These are phyloP conservation scores for Ooceraea biroi DNA, from an alignment of 1,140 invertebrate genomes.

Conservation along the genomic window DNA sequence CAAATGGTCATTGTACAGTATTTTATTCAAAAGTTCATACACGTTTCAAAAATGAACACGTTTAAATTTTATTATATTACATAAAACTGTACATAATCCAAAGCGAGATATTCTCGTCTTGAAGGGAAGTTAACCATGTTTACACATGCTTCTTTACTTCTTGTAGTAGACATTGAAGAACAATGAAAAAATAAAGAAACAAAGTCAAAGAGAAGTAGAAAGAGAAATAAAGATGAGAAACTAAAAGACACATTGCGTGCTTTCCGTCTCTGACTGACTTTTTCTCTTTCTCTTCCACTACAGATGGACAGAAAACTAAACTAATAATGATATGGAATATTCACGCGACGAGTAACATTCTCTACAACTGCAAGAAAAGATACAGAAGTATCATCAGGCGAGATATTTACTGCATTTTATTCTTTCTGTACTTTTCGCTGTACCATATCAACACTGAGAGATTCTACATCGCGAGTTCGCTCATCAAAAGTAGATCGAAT, in stretches of 20 bases:
- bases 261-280: constrained; percentile 28
- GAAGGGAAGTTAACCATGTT: constrained; percentile 6
- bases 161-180: constrained; percentile 38
- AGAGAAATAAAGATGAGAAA: background rate
- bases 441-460: background rate
- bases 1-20: background rate
- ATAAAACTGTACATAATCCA: constrained; percentile 28
- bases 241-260: constrained; percentile 21
- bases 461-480: background rate
- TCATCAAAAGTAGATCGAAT: constrained; percentile 4
- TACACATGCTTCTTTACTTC: constrained; percentile 4
- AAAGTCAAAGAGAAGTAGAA: constrained; percentile 55
- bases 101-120: constrained; percentile 64
- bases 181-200: constrained; percentile 39
- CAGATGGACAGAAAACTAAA: constrained; percentile 50
- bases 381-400: constrained; percentile 22
- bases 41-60: constrained; percentile 4
- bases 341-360: constrained; percentile 50
- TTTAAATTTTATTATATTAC: constrained; percentile 12
- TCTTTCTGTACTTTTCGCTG: constrained; percentile 1
- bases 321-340: constrained; percentile 72
- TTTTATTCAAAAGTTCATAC: background rate
- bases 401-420: constrained; percentile 51
- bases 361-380: constrained; percentile 59
- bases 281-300: constrained; percentile 3